These are phyloP conservation scores for Oxyruncus cristatus DNA, from an alignment of 2,113 vertebrate genomes.

Conservation along the genomic window DNA sequence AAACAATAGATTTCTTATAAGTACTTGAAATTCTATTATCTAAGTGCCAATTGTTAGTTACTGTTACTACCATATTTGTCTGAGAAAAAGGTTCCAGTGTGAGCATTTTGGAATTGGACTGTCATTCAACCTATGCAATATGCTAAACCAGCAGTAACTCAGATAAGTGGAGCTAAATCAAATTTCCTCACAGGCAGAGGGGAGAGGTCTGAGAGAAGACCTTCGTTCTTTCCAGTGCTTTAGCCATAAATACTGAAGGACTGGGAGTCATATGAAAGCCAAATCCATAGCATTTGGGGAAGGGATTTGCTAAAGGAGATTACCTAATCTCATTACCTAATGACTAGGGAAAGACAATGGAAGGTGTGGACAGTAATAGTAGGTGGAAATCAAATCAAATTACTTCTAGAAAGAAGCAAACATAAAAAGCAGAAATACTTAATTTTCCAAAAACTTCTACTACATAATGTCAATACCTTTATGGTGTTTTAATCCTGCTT, in stretches of 20 bases:
- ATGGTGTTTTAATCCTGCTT: background rate
- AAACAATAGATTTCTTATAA: background rate
- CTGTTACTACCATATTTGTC: background rate
- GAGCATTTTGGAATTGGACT: background rate
- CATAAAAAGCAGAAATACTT: background rate
- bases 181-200: background rate
- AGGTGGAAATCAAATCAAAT: background rate
- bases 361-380: background rate
- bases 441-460: background rate
- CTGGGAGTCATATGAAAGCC: background rate
- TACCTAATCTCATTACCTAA: background rate
- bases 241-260: background rate
- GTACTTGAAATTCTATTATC: background rate
- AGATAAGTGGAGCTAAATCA: background rate
- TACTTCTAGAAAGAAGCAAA: background rate
- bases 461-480: background rate
- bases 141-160: background rate
- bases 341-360: background rate
- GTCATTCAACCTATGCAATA: background rate
- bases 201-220: background rate
- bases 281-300: background rate
- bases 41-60: background rate
- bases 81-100: background rate
- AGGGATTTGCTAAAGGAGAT: background rate
- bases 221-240: background rate